Evolutionary conservation across 2,113 vertebrate species (phyloP), one percentile per base, ranked within the genome.

Genomic region (Crocuta crocuta): DNA sequence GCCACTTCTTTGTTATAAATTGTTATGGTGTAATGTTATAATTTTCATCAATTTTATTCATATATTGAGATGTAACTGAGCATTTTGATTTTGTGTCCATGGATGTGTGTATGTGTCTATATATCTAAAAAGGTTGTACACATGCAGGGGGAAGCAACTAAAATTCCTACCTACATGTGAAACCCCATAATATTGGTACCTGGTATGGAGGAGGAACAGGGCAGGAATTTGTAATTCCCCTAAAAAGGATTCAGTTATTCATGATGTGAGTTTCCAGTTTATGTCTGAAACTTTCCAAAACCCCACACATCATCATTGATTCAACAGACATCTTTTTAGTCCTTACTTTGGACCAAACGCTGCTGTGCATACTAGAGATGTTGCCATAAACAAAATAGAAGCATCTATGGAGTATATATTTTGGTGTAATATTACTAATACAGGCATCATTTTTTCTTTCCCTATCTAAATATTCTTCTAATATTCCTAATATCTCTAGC

Each of bases 1-100:
- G 26, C 21, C 10, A 91, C 16, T 87, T 48, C 86, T 61, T 93
- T 71, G 43, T 76, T 95, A 65, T 48, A 93, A 95, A n/a, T 86
- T 83, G 9, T 16, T 26, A 31, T n/a, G 15, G 63, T 93, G 39
- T 71, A 73, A 33, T 95, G 10, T 65, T 71, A 63, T 1, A 85
- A 48, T 48, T 91, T 43, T 80, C 39, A 82, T 43, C 7, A 80
- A 35, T 53, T 91, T 76, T 87, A 50, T 11, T 68, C 39, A 89
- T 11, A 58, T 4, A 21, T 12, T 89, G 11, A 45, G 61, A 39
- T 74, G 48, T 80, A 76, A 89, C 24, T 61, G 28, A 17, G 24
- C 68, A 71, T 50, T 79, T 50, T 50, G 28, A 21, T 74, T 45
- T 58, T 53, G 92, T 61, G 3, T 89, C 1, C 4, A 35, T 65